phyloP scores from a whole-genome alignment of 2,888 invertebrate genomes.

The Morinoia aosen region DNA sequence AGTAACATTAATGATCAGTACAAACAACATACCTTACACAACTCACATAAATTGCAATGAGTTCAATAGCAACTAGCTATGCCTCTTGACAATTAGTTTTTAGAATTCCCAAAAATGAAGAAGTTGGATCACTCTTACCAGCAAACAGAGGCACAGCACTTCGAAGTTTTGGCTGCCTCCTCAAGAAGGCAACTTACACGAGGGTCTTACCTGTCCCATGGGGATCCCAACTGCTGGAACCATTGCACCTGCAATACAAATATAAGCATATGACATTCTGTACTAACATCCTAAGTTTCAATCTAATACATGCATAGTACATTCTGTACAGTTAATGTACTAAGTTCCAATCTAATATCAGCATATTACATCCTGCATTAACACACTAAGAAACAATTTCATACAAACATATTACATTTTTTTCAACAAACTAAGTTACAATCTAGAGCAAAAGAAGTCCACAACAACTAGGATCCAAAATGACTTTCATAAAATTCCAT shows the following conservation, averaged over 20 bases:
- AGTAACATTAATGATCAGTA: neutral
- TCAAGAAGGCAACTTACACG: slow-evolving; percentile 24
- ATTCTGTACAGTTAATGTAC: neutral
- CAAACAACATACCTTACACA: neutral
- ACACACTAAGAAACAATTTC: no score
- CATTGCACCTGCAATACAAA: slow-evolving; percentile 63
- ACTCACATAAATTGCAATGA: neutral
- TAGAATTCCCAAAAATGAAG: neutral
- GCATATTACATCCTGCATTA: neutral
- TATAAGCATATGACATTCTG: neutral
- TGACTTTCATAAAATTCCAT: no score
- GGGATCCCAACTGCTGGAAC: slow-evolving; percentile 65
- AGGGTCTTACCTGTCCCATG: slow-evolving; percentile 62
- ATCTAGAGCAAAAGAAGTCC: no score
- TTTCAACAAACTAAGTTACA: no score
- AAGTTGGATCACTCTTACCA: neutral
- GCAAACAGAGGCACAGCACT: slow-evolving; percentile 18
- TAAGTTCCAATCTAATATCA: no score
- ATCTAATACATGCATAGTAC: neutral
- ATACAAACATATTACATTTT: no score
- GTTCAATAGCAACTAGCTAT: neutral
- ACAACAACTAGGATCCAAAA: no score
- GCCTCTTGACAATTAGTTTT: neutral
- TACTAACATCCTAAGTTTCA: no score
- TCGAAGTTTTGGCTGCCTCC: slow-evolving; percentile 47